phyloP scores from a whole-genome alignment of 2,113 vertebrate genomes.

The Egretta garzetta region DNA sequence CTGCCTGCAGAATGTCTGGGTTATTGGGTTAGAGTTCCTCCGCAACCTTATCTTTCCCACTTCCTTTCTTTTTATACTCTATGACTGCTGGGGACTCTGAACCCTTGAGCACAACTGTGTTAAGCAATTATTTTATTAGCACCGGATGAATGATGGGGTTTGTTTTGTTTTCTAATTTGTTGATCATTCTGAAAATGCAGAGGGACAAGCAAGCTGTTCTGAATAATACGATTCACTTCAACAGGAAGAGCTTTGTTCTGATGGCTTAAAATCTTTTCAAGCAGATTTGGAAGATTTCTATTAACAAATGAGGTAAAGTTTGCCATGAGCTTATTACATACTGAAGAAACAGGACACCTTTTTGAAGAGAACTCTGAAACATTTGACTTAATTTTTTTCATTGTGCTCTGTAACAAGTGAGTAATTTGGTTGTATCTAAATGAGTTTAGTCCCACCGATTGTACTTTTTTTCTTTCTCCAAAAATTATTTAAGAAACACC shows the following conservation, averaged over 20 bases:
- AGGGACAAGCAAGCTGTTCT: neutral
- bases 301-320: neutral
- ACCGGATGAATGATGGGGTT: neutral
- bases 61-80: neutral
- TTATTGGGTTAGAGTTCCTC: conserved; percentile 45
- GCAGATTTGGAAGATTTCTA: neutral
- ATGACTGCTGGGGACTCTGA: neutral
- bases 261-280: neutral
- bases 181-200: neutral
- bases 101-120: neutral
- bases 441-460: neutral
- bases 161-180: conserved; percentile 25
- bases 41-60: conserved; percentile 8
- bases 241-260: neutral
- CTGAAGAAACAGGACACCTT: neutral
- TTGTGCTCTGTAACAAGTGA: neutral
- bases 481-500: neutral
- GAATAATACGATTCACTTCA: neutral
- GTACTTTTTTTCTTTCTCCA: neutral
- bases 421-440: neutral
- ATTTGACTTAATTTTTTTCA: neutral
- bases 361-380: neutral
- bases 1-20: conserved; percentile 41
- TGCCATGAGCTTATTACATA: neutral
- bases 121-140: conserved; percentile 50